Conservation (phyloP, 2,888 invertebrate species). For the Morinoia aosen region DNA sequence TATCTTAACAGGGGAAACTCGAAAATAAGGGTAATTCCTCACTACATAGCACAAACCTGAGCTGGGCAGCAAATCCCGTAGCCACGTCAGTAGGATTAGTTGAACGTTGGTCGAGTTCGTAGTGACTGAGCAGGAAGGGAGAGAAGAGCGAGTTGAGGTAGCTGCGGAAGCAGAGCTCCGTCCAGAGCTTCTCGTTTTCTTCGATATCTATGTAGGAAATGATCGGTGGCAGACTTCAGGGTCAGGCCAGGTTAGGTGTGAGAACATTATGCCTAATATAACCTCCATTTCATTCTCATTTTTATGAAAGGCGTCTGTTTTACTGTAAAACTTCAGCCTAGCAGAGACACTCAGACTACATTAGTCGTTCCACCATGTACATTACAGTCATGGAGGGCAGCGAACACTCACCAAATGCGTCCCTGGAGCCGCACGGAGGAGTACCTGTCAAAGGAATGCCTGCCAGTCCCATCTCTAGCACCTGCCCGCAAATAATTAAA, state of each 20-base stretch:
- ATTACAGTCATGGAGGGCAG: neutral
- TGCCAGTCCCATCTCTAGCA: conserved; percentile 62
- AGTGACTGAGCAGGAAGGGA: conserved; percentile 48
- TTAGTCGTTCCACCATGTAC: neutral
- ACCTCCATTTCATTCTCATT: too few species aligned
- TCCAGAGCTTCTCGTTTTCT: neutral
- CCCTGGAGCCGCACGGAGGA: conserved; percentile 61
- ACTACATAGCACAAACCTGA: neutral
- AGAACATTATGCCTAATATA: too few species aligned
- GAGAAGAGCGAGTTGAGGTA: conserved; percentile 30
- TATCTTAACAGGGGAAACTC: neutral
- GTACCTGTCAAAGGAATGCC: conserved; percentile 58
- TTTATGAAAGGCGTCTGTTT: too few species aligned
- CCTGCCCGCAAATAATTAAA: neutral
- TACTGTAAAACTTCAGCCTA: too few species aligned
- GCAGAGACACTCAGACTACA: too few species aligned
- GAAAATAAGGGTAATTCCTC: neutral
- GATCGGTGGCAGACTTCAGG: neutral
- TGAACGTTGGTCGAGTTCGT: conserved; percentile 27
- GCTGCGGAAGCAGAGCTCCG: conserved; percentile 20
- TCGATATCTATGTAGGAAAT: conserved; percentile 2
- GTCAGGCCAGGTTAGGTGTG: too few species aligned
- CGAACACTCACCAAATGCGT: conserved; percentile 42
- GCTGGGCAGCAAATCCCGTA: neutral
- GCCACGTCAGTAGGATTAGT: conserved; percentile 34